These are phyloP conservation scores for Ophion obscuratus DNA, from an alignment of 2,888 invertebrate genomes.

Conservation along the genomic window DNA sequence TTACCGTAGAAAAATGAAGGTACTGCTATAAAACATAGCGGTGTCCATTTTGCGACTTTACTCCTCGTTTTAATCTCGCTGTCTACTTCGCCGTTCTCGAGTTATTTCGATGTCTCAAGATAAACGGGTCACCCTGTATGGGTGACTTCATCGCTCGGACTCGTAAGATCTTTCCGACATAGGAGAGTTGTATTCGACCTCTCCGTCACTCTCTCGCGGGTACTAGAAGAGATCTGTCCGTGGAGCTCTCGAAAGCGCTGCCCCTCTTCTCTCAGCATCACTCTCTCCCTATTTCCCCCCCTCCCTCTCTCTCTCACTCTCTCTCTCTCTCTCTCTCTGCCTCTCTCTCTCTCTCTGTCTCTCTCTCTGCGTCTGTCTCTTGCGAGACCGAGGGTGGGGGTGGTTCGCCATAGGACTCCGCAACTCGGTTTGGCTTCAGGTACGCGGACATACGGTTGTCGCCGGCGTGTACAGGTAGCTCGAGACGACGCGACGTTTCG, in stretches of 20 bases:
- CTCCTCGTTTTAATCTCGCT: too few relatives aligned
- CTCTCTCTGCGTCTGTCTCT: slow-evolving; percentile 19
- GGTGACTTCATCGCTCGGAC: slow-evolving; percentile 69
- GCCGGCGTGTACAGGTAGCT: slow-evolving; percentile 76
- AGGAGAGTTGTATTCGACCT: slow-evolving; percentile 26
- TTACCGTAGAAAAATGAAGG: not conserved
- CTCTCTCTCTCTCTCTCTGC: not conserved
- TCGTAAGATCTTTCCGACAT: slow-evolving; percentile 68
- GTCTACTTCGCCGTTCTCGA: too few relatives aligned
- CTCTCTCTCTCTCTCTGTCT: slow-evolving; percentile 22
- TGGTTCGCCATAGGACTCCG: slow-evolving; percentile 78
- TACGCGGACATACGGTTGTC: slow-evolving; percentile 77
- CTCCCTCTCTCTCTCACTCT: slow-evolving; percentile 52
- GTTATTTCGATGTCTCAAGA: not conserved
- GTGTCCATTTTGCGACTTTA: too few relatives aligned
- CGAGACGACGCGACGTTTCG: slow-evolving; percentile 41
- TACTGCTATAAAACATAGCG: slow-evolving; percentile 14
- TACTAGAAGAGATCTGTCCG: slow-evolving; percentile 55
- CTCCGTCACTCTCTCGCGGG: slow-evolving; percentile 35
- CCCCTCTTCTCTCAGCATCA: slow-evolving; percentile 46
- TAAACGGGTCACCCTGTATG: slow-evolving; percentile 24
- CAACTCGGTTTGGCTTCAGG: slow-evolving; percentile 79
- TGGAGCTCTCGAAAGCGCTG: slow-evolving; percentile 30
- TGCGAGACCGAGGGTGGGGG: slow-evolving; percentile 76
- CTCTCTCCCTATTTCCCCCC: slow-evolving; percentile 48